Conservation (phyloP, 2,888 invertebrate species). For the Penaeus monodon region DNA sequence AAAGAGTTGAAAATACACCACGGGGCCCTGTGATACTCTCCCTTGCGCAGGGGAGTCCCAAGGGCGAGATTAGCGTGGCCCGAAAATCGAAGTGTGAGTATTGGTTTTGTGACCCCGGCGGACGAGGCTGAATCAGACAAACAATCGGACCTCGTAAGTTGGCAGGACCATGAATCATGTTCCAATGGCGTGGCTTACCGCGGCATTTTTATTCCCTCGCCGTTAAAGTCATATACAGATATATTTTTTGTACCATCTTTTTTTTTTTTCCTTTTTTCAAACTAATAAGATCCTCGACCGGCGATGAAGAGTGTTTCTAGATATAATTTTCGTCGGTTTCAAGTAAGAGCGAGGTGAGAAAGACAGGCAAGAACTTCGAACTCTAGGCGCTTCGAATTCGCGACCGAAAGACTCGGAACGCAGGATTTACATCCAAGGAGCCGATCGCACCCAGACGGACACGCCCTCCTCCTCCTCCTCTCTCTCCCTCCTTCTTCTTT, state of each 20-base stretch:
- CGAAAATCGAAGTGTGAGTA: slow-evolving; percentile 54
- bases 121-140: slow-evolving; percentile 54
- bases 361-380: too few species aligned
- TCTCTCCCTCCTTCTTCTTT: too few species aligned
- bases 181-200: slow-evolving; percentile 21
- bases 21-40: slow-evolving; percentile 21
- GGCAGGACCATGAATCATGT: slow-evolving; percentile 60
- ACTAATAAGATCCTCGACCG: too few species aligned
- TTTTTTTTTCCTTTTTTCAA: too few species aligned
- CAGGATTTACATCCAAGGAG: too few species aligned
- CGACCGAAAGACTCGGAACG: too few species aligned
- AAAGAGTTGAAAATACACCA: slow-evolving; percentile 49
- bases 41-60: slow-evolving; percentile 17
- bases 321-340: too few species aligned
- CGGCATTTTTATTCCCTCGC: background rate
- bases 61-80: slow-evolving; percentile 21
- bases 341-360: too few species aligned
- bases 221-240: background rate
- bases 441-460: too few species aligned
- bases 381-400: too few species aligned
- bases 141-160: slow-evolving; percentile 56
- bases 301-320: too few species aligned
- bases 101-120: slow-evolving; percentile 56
- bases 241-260: background rate
- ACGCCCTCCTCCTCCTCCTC: too few species aligned